A percentile compares a stretch with the other conserved stretches of the same genome.
Evolutionary conservation across 1,140 invertebrate species (phyloP).

Genomic region (Popillia japonica): DNA sequence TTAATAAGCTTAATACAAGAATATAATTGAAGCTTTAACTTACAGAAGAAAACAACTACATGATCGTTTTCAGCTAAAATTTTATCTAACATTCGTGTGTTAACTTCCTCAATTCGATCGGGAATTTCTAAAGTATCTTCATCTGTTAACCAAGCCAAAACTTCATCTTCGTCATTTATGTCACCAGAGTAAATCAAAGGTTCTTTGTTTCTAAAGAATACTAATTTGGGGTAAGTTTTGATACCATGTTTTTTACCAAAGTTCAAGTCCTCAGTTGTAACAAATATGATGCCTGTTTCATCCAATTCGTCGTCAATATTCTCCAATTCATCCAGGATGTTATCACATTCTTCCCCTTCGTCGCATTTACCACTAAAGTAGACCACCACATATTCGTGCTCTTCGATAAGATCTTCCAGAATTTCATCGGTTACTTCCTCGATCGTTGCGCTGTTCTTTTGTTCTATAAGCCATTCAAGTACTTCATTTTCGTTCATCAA

Average conservation of each 20-base stretch:
- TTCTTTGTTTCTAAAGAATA: conserved; percentile 91
- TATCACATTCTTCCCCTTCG: conserved; percentile 84
- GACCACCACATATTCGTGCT: conserved; percentile 93
- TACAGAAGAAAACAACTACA: conserved; percentile 93
- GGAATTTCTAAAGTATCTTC: conserved; percentile 91
- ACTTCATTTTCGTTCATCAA: conserved; percentile 92
- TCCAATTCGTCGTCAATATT: conserved; percentile 94
- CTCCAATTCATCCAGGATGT: conserved; percentile 85
- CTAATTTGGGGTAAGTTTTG: conserved; percentile 84
- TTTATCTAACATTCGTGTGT: conserved; percentile 89
- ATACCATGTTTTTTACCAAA: conserved; percentile 88
- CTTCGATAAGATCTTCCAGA: conserved; percentile 83
- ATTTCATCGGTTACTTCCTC: conserved; percentile 96
- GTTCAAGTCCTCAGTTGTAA: conserved; percentile 85
- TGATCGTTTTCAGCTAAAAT: conserved; percentile 87
- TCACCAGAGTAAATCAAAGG: conserved; percentile 82
- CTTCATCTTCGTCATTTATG: conserved; percentile 89
- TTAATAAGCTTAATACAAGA: background rate
- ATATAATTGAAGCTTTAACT: conserved; percentile 60
- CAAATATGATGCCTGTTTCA: conserved; percentile 92
- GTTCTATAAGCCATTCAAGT: conserved; percentile 87
- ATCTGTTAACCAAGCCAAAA: conserved; percentile 89
- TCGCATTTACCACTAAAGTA: conserved; percentile 92
- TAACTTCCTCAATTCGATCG: conserved; percentile 94
- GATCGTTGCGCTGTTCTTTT: conserved; percentile 90